These are phyloP conservation scores for Microctenopoma lineatum DNA, from an alignment of 2,797 vertebrate species.

Conservation along the genomic window DNA sequence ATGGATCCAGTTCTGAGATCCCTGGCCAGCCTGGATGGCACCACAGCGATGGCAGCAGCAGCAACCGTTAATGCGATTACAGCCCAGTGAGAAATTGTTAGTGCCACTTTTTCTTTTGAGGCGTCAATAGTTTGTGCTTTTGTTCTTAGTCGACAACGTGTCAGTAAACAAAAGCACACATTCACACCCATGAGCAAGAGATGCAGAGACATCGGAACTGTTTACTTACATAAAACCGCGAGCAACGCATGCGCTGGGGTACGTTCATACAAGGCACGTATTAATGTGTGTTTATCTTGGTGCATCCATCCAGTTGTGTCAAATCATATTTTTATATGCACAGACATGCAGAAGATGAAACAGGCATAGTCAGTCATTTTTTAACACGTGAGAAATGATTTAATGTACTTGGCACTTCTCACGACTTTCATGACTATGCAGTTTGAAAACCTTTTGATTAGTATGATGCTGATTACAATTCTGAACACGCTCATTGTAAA, in stretches of 20 bases:
- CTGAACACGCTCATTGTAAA: constrained; percentile 32
- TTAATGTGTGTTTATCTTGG: constrained; percentile 23
- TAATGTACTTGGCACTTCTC: constrained; percentile 44
- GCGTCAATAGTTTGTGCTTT: constrained; percentile 66
- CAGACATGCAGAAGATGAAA: constrained; percentile 16
- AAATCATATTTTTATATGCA: constrained; percentile 18
- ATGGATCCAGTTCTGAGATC: constrained; percentile 60
- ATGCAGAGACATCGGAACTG: not conserved
- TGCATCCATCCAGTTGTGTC: constrained; percentile 16
- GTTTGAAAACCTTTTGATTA: constrained; percentile 69
- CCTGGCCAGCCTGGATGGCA: constrained; percentile 67
- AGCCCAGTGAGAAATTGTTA: constrained; percentile 76
- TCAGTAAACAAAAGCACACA: constrained; percentile 52
- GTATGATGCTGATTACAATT: constrained; percentile 56
- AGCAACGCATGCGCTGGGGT: constrained; percentile 1
- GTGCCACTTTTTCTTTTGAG: constrained; percentile 68
- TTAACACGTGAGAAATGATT: constrained; percentile 58
- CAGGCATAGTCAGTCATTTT: constrained; percentile 45
- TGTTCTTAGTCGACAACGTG: constrained; percentile 47
- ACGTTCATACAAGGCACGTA: not conserved
- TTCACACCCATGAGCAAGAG: constrained; percentile 25
- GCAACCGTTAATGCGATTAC: constrained; percentile 78
- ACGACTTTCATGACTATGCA: constrained; percentile 43
- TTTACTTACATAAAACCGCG: not conserved
- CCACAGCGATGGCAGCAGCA: constrained; percentile 43